phyloP scores from a whole-genome alignment of 2,888 invertebrate genomes.

The Dynastes maya region DNA sequence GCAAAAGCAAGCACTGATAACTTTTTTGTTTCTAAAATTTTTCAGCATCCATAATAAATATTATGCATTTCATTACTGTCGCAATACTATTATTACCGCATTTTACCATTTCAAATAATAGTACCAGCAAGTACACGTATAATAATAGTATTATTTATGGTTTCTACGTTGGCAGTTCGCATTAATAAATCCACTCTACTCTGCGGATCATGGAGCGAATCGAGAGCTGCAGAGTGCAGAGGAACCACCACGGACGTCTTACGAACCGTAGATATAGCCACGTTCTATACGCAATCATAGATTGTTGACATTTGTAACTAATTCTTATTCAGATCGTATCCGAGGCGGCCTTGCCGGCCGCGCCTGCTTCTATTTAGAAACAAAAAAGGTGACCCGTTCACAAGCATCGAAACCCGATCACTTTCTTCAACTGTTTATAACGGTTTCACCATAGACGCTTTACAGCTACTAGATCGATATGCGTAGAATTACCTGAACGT shows the following conservation, averaged over 20 bases:
- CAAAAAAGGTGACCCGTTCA: slow-evolving; percentile 50
- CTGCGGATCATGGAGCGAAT: slow-evolving; percentile 5
- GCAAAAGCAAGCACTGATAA: too few species aligned
- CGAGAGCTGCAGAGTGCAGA: slow-evolving; percentile 8
- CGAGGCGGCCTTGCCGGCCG: slow-evolving; percentile 55
- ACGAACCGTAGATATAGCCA: slow-evolving; percentile 43
- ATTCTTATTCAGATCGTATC: slow-evolving; percentile 56
- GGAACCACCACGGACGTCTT: slow-evolving; percentile 39
- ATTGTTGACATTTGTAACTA: slow-evolving; percentile 56
- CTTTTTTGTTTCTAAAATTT: too few species aligned
- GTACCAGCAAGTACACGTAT: not conserved
- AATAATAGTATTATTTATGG: slow-evolving; percentile 23
- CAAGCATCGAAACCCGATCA: slow-evolving; percentile 50
- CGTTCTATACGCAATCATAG: slow-evolving; percentile 52
- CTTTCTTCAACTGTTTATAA: slow-evolving; percentile 48
- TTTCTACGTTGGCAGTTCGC: not conserved
- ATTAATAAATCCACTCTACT: slow-evolving; percentile 18
- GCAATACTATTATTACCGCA: not conserved
- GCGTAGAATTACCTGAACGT: not conserved
- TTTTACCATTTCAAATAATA: slow-evolving; percentile 4
- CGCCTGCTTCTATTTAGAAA: slow-evolving; percentile 55
- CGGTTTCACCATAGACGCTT: slow-evolving; percentile 42
- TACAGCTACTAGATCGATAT: slow-evolving; percentile 37
- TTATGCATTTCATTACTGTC: too few species aligned
- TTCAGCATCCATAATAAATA: too few species aligned